Evolutionary conservation across 2,888 invertebrate species (phyloP).

Genomic region (Pristionchus japonicus): DNA sequence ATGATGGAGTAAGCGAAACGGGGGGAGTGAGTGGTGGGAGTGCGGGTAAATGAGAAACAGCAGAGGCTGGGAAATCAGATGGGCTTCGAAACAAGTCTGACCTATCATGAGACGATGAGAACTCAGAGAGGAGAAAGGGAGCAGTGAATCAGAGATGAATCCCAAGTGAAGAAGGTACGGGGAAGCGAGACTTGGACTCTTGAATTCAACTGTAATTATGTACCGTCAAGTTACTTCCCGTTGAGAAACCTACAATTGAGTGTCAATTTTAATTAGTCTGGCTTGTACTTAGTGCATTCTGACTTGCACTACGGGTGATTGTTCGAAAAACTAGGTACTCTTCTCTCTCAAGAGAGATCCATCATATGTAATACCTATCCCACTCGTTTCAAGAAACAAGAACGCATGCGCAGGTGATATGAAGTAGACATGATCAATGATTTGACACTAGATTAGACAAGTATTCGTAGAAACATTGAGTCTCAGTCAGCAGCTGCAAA

Average conservation of each 20-base stretch:
- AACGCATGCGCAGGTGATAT: not conserved
- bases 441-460: too few relatives aligned
- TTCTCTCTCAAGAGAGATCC: too few relatives aligned
- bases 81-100: not conserved
- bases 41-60: not conserved
- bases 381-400: not conserved
- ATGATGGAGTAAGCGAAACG: not conserved
- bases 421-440: not conserved
- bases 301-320: not conserved
- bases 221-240: not conserved
- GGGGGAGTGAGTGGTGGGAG: not conserved
- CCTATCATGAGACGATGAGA: not conserved
- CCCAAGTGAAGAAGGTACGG: too few relatives aligned
- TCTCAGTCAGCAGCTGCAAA: not conserved
- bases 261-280: not conserved
- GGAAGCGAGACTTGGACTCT: not conserved
- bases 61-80: not conserved
- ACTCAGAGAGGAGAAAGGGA: not conserved
- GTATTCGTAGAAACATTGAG: not conserved
- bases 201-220: not conserved
- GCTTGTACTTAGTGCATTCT: not conserved
- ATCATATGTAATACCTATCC: too few relatives aligned
- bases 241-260: not conserved
- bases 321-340: not conserved
- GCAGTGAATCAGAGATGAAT: not conserved